Evolutionary conservation across 1,140 invertebrate genomes (phyloP).

Genomic region (Drosophila kanapiae): DNA sequence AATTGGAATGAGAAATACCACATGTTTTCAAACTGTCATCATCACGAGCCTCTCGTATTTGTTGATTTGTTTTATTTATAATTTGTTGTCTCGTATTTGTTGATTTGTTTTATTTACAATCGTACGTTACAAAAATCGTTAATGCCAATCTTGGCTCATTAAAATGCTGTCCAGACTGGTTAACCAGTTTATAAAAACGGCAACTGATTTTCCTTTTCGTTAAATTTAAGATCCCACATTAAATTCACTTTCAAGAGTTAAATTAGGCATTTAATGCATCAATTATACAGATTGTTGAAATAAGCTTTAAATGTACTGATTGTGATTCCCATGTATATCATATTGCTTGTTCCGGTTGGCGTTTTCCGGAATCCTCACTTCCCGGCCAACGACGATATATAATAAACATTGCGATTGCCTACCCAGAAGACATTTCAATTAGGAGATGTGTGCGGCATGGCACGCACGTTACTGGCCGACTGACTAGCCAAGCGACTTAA

Average conservation of each 20-base stretch:
- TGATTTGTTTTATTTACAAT: slow-evolving; percentile 9
- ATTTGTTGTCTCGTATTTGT: too few species aligned
- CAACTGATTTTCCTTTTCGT: not conserved
- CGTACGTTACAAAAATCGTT: slow-evolving; percentile 12
- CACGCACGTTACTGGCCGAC: slow-evolving; percentile 32
- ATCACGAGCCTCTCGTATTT: not conserved
- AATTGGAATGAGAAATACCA: not conserved
- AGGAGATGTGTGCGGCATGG: slow-evolving; percentile 15
- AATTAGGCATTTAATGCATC: slow-evolving; percentile 14
- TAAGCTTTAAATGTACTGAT: not conserved
- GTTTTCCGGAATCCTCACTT: slow-evolving; percentile 17
- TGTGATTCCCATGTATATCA: slow-evolving; percentile 30
- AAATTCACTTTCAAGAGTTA: slow-evolving; percentile 18
- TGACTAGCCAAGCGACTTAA: slow-evolving; percentile 27
- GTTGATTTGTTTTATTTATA: slow-evolving; percentile 9
- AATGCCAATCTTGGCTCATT: slow-evolving; percentile 1
- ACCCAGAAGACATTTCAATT: slow-evolving; percentile 35
- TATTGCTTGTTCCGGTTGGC: slow-evolving; percentile 19
- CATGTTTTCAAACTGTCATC: not conserved
- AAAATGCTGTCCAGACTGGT: not conserved
- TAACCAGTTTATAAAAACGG: slow-evolving; percentile 25
- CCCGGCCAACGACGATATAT: not conserved
- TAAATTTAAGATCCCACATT: slow-evolving; percentile 2
- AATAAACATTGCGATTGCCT: slow-evolving; percentile 18
- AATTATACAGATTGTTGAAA: too few species aligned